Percentiles rank a stretch among this genome's conserved stretches.
phyloP scores from a whole-genome alignment of 2,888 invertebrate species.

The Alviniconcha strummeri region DNA sequence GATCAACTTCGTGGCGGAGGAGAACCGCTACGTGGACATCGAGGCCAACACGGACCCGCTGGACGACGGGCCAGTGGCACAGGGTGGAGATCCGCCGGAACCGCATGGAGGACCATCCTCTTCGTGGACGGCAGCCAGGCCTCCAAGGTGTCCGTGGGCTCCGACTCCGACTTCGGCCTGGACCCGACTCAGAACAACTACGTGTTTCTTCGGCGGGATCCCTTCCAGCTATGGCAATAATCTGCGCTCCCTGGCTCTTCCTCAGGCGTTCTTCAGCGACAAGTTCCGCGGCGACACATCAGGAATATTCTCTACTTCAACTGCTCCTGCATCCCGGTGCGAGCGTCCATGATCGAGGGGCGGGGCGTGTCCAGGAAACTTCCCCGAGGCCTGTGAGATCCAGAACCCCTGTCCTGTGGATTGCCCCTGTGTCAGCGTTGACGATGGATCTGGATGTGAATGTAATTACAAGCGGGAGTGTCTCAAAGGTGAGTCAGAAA shows the following conservation, averaged over 20 bases:
- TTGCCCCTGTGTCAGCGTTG: conserved; percentile 67
- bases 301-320: conserved; percentile 70
- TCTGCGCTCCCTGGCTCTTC: conserved; percentile 52
- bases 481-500: conserved; percentile 55
- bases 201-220: conserved; percentile 69
- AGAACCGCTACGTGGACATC: conserved; percentile 59
- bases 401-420: conserved; percentile 60
- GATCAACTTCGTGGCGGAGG: conserved; percentile 66
- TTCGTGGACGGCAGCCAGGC: conserved; percentile 59
- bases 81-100: conserved; percentile 72
- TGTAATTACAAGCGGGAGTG: conserved; percentile 58
- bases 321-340: conserved; percentile 63
- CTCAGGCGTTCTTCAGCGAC: conserved; percentile 52
- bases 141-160: conserved; percentile 60
- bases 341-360: conserved; percentile 57
- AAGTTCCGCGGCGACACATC: conserved; percentile 58
- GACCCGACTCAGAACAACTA: conserved; percentile 54
- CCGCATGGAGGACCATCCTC: conserved; percentile 65
- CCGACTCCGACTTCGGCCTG: conserved; percentile 66
- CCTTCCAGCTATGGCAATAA: conserved; percentile 47
- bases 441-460: conserved; percentile 62
- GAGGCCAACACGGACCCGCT: conserved; percentile 60
- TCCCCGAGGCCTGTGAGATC: conserved; percentile 62
- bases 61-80: conserved; percentile 64
- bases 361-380: conserved; percentile 41